Evolutionary conservation across 2,797 vertebrate species (phyloP), one percentile per base, ranked within the genome.

Genomic region (Ctenosaura bakeri): DNA sequence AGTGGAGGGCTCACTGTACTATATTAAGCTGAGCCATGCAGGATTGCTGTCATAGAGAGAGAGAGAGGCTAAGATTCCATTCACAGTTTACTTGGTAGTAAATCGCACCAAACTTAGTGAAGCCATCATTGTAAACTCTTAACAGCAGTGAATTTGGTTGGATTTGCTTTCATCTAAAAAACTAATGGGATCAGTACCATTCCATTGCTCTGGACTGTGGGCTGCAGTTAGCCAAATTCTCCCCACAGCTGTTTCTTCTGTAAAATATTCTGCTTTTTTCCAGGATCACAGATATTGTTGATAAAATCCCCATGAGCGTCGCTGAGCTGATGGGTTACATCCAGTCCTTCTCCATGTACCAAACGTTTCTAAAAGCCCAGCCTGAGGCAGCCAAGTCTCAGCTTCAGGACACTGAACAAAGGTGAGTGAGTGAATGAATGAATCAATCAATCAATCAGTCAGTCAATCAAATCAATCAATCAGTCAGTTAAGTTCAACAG

Each of bases 331-430:
- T 90, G 73, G 90, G 90, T 22, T 90, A 88, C 22, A 24, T 90
- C 50, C 90, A 90, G 73, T 46, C 90, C 0, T 84, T 90, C 32
- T 90, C 90, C 38, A n/a, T 54, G 29, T 90, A 87, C 90, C 90
- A 88, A 24, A 59, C 6, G 1, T 78, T 69, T 13, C 80, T 69
- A 24, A 84, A 88, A 59, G 73, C 26, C 50, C 35, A 84, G 16
- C 90, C 90, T 7, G 86, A 90, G 5, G 81, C 26, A 14, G 90
- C 90, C 46, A 87, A 64, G 22, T 46, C 80, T 29, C 73, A 62
- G 26, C 4, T 90, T 12, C 54, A 82, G 38, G 42, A 90, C 14
- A 10, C 38, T 1, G 85, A 90, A 29, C n/a, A 32, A 82, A 83
- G 89, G 89, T 90, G 77, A 90, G 10, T 26, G 26, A 42, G 29